Evolutionary conservation across 2,888 invertebrate species (phyloP).

Genomic region (Frankliniella intonsa): DNA sequence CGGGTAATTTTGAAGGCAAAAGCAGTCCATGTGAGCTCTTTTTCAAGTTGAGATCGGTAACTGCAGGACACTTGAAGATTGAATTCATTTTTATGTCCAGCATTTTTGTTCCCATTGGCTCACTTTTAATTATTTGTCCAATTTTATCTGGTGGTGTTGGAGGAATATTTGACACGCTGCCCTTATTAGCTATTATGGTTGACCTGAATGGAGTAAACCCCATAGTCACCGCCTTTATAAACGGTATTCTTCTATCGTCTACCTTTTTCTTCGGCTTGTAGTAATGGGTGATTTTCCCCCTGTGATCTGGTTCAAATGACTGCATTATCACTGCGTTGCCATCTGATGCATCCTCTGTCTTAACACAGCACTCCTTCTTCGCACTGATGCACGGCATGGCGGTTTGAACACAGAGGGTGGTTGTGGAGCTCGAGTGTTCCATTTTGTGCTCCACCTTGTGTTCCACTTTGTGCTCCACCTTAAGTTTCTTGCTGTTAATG

Average conservation of each 20-base stretch:
- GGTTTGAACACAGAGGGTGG: neutral
- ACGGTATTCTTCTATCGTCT: neutral
- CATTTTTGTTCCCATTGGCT: neutral
- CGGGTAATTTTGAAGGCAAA: neutral
- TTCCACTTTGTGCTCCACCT: neutral
- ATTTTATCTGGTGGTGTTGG: neutral
- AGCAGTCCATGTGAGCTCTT: neutral
- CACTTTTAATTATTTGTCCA: neutral
- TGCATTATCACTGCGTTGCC: neutral
- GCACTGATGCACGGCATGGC: neutral
- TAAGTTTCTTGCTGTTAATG: neutral
- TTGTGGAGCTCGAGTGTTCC: neutral
- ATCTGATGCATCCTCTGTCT: neutral
- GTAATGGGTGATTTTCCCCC: neutral
- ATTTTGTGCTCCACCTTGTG: neutral
- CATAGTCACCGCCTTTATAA: neutral
- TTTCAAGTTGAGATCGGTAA: neutral
- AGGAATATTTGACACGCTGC: neutral
- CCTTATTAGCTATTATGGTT: neutral
- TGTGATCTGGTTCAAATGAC: neutral
- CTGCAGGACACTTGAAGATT: neutral
- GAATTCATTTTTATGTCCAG: conserved; percentile 1
- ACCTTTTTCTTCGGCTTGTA: conserved; percentile 20
- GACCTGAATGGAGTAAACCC: neutral
- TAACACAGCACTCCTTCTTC: neutral